Evolutionary conservation across 2,888 invertebrate species (phyloP), one percentile per base, ranked within the genome.

Genomic region (Chydorus sphaericus): DNA sequence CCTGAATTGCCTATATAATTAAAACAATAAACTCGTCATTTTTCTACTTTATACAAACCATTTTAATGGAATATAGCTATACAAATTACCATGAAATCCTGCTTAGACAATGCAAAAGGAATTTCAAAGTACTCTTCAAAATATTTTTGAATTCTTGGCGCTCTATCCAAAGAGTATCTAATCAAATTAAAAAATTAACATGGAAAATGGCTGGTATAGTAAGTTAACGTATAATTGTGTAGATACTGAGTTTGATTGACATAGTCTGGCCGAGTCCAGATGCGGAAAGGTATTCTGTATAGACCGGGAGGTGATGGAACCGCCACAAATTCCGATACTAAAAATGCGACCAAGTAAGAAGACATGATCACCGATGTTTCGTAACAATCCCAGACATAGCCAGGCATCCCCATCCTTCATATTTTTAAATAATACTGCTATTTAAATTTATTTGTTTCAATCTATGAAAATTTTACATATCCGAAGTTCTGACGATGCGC

Each of bases 101-200:
- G 57, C 53, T 60, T 60, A 7, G 58, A 57, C 5, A 60, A 31
- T n/a, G 60, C 58, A 37, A 48, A 60, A 4, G 51, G 48, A 38
- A 59, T 56, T 7, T 55, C 36, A 29, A 60, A 60, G 51, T 59
- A 60, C n/a, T 56, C 20, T 36, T 59, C 59, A 23, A 55, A 59
- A 38, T 55, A 58, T 6, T 31, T n/a, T 10, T 59, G 55, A 7
- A 80, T 70, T 58, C 74, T 73, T 0, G 78, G 75, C 0, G 77
- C 78, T 7, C 78, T 74, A 0, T 71, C 69, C 3, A 78, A 66
- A 0, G 82, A 78, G 60, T 55, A 55, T n/a, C 55, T 55, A n/a
- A n/a, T n/a, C n/a, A n/a, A n/a, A n/a, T n/a, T n/a, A n/a, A n/a
- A n/a, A n/a, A n/a, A n/a, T n/a, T n/a, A n/a, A n/a, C n/a, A n/a